Conservation (phyloP, 2,113 vertebrate genomes). For the Prunella fulvescens region DNA sequence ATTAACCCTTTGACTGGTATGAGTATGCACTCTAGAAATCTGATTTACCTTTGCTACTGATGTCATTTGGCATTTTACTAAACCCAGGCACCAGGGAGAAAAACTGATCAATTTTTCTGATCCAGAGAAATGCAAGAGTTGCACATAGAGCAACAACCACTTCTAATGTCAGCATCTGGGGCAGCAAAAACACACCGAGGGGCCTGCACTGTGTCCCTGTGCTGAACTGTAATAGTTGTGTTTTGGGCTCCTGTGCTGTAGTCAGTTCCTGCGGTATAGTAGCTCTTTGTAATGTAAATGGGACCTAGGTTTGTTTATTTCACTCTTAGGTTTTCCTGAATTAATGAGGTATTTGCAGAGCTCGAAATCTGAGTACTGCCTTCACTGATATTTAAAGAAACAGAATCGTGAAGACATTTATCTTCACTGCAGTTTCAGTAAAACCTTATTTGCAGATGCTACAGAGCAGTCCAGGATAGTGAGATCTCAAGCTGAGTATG, state of each 20-base stretch:
- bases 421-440: slow-evolving; percentile 16
- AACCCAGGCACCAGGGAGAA: neutral
- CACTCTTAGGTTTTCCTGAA: slow-evolving; percentile 45
- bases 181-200: neutral
- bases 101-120: neutral
- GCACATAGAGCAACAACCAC: neutral
- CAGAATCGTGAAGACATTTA: neutral
- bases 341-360: slow-evolving; percentile 52
- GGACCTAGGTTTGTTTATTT: slow-evolving; percentile 44
- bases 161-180: neutral
- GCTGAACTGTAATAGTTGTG: neutral
- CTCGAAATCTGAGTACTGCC: neutral
- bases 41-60: neutral
- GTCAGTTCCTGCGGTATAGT: slow-evolving; percentile 12
- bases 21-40: slow-evolving; percentile 9
- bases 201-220: neutral
- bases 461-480: neutral
- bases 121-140: neutral
- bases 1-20: slow-evolving; percentile 30
- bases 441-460: slow-evolving; percentile 12
- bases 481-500: neutral
- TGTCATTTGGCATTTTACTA: neutral
- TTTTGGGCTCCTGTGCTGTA: neutral
- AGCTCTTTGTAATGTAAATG: slow-evolving; percentile 57
- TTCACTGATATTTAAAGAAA: slow-evolving; percentile 40